phyloP scores from a whole-genome alignment of 2,888 invertebrate genomes.

The Willowsia nigromaculata region DNA sequence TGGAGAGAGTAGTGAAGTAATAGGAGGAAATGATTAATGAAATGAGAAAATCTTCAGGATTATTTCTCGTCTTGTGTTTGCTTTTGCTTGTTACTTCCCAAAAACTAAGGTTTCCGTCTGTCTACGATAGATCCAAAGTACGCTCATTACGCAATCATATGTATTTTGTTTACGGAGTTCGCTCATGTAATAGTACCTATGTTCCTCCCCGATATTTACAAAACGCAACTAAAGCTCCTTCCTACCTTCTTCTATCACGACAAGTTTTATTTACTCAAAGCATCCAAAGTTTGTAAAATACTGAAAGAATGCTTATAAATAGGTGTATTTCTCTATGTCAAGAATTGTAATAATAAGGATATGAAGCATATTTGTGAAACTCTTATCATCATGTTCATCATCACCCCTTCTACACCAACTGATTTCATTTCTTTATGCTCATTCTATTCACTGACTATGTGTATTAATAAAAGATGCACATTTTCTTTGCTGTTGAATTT shows the following conservation, averaged over 20 bases:
- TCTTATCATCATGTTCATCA: conserved; percentile 60
- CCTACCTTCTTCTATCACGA: background rate
- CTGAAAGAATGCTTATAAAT: background rate
- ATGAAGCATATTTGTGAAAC: conserved; percentile 52
- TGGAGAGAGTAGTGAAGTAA: conserved; percentile 63
- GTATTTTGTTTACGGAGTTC: background rate
- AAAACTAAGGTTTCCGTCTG: background rate
- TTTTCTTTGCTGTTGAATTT: background rate
- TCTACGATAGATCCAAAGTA: background rate
- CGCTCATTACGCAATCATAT: background rate
- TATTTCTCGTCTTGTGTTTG: conserved; percentile 71
- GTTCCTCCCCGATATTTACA: conserved; percentile 4
- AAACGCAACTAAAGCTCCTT: conserved; percentile 1
- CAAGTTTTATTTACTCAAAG: conserved; percentile 17
- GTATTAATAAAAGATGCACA: background rate
- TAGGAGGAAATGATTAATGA: conserved; percentile 77
- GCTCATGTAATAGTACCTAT: background rate
- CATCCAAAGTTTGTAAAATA: background rate
- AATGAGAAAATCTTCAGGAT: conserved; percentile 77
- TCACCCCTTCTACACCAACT: conserved; percentile 36
- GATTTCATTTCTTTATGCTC: conserved; percentile 39
- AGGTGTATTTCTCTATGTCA: conserved; percentile 2
- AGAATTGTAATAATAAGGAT: background rate
- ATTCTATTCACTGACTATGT: background rate
- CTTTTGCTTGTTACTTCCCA: conserved; percentile 33